Conservation (phyloP, 2,113 vertebrate genomes). For the Calidris pugnax region DNA sequence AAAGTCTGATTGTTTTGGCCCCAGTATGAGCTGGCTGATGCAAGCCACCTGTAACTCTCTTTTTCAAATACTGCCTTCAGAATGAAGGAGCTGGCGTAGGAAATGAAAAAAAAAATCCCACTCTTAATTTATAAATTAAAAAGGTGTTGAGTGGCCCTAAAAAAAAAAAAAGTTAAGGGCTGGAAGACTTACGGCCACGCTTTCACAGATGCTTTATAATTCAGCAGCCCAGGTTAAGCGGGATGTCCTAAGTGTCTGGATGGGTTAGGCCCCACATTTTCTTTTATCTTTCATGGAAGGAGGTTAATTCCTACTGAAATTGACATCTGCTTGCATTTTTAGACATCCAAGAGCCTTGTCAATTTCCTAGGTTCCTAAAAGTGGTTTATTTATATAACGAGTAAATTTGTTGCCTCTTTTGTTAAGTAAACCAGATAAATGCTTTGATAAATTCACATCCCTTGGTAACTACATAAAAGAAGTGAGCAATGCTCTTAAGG, state of each 20-base stretch:
- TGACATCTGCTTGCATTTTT: neutral
- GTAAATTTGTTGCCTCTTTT: neutral
- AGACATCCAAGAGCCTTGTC: neutral
- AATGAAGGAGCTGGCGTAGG: neutral
- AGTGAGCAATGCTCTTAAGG: neutral
- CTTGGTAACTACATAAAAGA: neutral
- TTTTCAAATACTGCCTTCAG: neutral
- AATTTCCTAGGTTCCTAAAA: neutral
- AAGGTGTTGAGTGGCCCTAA: neutral
- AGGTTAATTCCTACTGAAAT: neutral
- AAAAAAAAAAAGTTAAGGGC: neutral
- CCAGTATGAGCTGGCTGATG: neutral
- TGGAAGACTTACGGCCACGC: neutral
- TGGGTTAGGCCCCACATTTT: neutral
- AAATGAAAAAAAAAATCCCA: fast-evolving
- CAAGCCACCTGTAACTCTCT: neutral
- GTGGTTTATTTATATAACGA: neutral
- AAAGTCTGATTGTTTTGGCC: neutral
- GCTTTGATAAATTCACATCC: neutral
- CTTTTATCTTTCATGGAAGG: neutral
- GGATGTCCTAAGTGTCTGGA: neutral
- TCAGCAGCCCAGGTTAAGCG: neutral
- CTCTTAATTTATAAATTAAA: neutral
- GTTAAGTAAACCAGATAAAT: neutral
- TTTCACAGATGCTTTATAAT: neutral